Base-by-base conservation (phyloP, 2,113 vertebrate genomes). In the Phoxinus phoxinus region DNA sequence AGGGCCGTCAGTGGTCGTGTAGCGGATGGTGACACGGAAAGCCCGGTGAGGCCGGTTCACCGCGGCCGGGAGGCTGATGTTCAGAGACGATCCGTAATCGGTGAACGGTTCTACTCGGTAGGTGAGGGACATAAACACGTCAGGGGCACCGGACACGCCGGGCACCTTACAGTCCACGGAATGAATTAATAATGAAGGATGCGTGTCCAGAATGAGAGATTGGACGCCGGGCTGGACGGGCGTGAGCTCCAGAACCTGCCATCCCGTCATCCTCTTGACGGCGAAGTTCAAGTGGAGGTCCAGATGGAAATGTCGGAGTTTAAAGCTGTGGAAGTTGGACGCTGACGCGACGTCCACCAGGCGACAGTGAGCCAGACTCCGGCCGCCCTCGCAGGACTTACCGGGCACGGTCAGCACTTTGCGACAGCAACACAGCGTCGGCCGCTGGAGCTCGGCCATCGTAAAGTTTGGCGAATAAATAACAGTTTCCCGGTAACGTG, bases 41-140 rank as follows among this genome's bases (percentile, higher is more conserved):
- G 92, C 93, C 78, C 93, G 94, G 80, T 95, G 96, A 0, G 93
- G 93, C 73, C 90, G 94, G 53, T 95, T 90, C 0, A 85, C 86
- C 0, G 92, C 90, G 0, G 94, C 84, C 0, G 97, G 97, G 89
- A 98, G 93, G 41, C 93, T 94, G 92, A 98, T 93, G 80, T 92
- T 95, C 74, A 97, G 96, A 0, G 96, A 94, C 0, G 97, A 96
- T 61, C 97, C 97, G 10, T 97, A 99, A 88, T 98, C 97, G 0
- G 97, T 96, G 92, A 99, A 98, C 0, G 96, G 96, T 83, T 97
- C 97, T 17, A 98, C 89, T 23, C 96, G 92, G 89, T 94, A 94
- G 0, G 92, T 94, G 9, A 97, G 96, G 69, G 94, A 93, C 25
- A 89, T 35, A 5, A 92, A 86, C 32, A 89, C 86, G 32, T 90